Evolutionary conservation across 2,113 vertebrate genomes (phyloP), one percentile per base, ranked within the genome.

Genomic region (Tychaedon coryphoeus): DNA sequence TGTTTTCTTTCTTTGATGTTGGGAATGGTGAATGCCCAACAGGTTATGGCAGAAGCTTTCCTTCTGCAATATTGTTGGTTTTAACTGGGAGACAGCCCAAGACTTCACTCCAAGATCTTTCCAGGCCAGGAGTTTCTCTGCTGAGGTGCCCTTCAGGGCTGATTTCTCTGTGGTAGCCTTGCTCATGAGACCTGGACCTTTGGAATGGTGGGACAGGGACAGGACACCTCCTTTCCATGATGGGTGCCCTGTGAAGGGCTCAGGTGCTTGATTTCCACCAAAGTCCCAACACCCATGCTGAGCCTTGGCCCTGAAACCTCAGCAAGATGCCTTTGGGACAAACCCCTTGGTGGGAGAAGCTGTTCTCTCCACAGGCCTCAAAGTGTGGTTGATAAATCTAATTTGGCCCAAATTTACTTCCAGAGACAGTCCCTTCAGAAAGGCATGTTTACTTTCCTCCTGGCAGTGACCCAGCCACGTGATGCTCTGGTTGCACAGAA

Each of bases 391-490:
- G 0, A 61, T 53, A 92, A 90, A 94, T 54, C 54, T 76, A 22
- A 65, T 88, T 85, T 56, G 56, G 34, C 69, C 53, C 40, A 78
- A 90, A 93, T 92, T 72, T 61, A 53, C 62, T 82, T n/a, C 57
- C 40, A 65, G 67, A 65, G 15, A 14, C 1, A 0, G 0, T 74
- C 56, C 65, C 53, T 81, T 82, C 70, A 71, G 87, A 40, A 67
- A 57, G 57, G 10, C 1, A 0, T 69, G 57, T 93, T 96, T 89
- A 5, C 66, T 75, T 82, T 74, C 60, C 72, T 93, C 31, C 72
- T 91, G 83, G 61, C 86, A 53, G 53, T 34, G 80, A 61, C 80
- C 83, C 73, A 84, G 80, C 76, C 78, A 50, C 5, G 22, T 3
- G 1, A 36, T 20, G 16, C 67, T 86, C 23, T 0, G 1, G 12